phyloP scores from a whole-genome alignment of 1,140 invertebrate species.

The Drosophila bocqueti region DNA sequence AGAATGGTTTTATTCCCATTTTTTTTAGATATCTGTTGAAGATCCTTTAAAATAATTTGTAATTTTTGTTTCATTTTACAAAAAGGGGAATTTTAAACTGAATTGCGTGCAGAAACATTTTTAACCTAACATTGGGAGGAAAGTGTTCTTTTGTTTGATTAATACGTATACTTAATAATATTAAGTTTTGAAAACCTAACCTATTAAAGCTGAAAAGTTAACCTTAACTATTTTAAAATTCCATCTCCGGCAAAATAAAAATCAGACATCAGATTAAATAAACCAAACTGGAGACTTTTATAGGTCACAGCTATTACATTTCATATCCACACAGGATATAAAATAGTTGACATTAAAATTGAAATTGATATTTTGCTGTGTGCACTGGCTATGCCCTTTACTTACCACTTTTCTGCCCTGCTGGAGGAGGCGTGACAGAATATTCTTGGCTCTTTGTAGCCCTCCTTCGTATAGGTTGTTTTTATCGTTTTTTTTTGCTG shows the following conservation, averaged over 20 bases:
- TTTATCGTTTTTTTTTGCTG: conserved; percentile 5
- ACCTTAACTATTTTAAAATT: not conserved
- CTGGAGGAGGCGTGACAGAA: conserved; percentile 33
- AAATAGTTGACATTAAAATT: conserved; percentile 21
- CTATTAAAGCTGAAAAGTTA: too few relatives aligned
- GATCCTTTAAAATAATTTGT: not conserved
- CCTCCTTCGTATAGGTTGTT: not conserved
- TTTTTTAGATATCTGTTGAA: not conserved
- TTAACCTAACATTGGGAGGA: too few relatives aligned
- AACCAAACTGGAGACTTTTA: too few relatives aligned
- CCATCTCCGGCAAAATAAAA: not conserved
- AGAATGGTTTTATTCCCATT: not conserved
- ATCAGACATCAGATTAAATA: not conserved
- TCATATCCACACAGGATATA: not conserved
- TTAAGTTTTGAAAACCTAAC: too few relatives aligned
- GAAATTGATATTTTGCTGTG: conserved; percentile 19
- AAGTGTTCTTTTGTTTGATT: too few relatives aligned
- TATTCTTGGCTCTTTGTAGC: conserved; percentile 8
- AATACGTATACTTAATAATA: too few relatives aligned
- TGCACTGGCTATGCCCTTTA: too few relatives aligned
- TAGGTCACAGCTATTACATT: conserved; percentile 9
- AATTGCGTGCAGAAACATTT: too few relatives aligned
- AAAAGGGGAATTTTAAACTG: too few relatives aligned
- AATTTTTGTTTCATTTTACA: too few relatives aligned
- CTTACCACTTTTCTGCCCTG: conserved; percentile 6